Percentiles rank a stretch among this genome's conserved stretches.
These are phyloP conservation scores for Erythrolamprus reginae DNA, from an alignment of 2,113 vertebrate genomes.

Conservation along the genomic window DNA sequence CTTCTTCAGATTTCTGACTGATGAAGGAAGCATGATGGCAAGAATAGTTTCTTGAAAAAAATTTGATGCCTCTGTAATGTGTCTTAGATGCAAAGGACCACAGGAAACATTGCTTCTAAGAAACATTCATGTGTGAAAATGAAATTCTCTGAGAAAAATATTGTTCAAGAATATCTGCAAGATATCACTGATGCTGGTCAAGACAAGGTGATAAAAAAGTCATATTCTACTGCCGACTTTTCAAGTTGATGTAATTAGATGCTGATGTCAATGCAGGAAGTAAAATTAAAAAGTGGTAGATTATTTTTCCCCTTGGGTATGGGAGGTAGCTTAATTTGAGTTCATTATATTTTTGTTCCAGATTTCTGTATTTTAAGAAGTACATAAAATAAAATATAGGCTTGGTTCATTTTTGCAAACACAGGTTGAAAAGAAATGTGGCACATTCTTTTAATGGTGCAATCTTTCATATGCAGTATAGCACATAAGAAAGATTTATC, in stretches of 20 bases:
- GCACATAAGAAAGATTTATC: background rate
- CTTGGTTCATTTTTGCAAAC: background rate
- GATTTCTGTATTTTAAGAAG: background rate
- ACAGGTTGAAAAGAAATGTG: background rate
- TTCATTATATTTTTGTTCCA: background rate
- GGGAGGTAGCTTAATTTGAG: background rate
- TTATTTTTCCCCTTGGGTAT: background rate
- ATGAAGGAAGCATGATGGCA: background rate
- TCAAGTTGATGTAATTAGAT: background rate
- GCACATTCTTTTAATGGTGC: background rate
- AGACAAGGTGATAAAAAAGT: background rate
- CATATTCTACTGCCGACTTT: background rate
- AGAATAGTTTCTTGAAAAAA: background rate
- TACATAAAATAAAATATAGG: background rate
- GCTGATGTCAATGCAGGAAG: background rate
- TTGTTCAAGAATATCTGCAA: background rate
- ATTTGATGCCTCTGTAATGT: background rate
- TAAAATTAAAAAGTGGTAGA: background rate
- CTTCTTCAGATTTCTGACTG: background rate
- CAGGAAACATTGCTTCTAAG: background rate
- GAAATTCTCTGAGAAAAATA: background rate
- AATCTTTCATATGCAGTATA: background rate
- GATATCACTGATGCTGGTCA: background rate
- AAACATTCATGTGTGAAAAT: background rate
- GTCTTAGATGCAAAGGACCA: background rate